A percentile compares a stretch with the other conserved stretches of the same genome.
Evolutionary conservation across 2,113 vertebrate species (phyloP).

Genomic region (Oostethus manadensis): DNA sequence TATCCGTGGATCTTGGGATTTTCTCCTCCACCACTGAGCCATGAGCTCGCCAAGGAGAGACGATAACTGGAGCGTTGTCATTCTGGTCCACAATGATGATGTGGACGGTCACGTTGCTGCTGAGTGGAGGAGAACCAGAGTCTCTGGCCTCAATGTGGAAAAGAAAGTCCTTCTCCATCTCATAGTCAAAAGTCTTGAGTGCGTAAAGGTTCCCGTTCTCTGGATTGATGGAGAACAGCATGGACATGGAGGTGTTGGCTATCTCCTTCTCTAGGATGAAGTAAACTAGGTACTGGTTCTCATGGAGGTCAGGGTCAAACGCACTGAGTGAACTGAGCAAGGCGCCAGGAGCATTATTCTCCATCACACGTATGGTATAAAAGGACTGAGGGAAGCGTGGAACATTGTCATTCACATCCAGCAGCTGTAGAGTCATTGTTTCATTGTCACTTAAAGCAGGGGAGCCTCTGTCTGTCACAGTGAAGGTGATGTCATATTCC

Average conservation of each 20-base stretch:
- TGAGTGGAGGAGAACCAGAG: conserved; percentile 72
- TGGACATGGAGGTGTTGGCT: conserved; percentile 54
- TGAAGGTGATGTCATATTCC: conserved; percentile 60
- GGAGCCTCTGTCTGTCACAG: conserved; percentile 53
- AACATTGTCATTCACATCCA: conserved; percentile 45
- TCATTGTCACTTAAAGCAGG: conserved; percentile 52
- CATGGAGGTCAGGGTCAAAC: conserved; percentile 60
- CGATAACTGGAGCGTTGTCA: conserved; percentile 69
- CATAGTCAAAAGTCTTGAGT: conserved; percentile 78
- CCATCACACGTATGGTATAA: conserved; percentile 35
- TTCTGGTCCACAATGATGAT: conserved; percentile 78
- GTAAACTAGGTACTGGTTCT: conserved; percentile 62
- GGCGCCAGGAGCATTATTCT: conserved; percentile 43
- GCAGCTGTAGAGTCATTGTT: conserved; percentile 42
- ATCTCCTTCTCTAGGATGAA: conserved; percentile 56
- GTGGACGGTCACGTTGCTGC: conserved; percentile 70
- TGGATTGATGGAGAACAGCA: conserved; percentile 61
- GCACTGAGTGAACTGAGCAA: conserved; percentile 53
- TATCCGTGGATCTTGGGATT: conserved; percentile 66
- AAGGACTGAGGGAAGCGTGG: conserved; percentile 38
- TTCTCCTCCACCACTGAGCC: conserved; percentile 69
- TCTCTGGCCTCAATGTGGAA: conserved; percentile 75
- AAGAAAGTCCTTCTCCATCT: conserved; percentile 76
- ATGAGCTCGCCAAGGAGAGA: conserved; percentile 68
- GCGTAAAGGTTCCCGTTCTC: conserved; percentile 78